Evolutionary conservation across 2,888 invertebrate genomes (phyloP).

Genomic region (Synanthedon tipuliformis): DNA sequence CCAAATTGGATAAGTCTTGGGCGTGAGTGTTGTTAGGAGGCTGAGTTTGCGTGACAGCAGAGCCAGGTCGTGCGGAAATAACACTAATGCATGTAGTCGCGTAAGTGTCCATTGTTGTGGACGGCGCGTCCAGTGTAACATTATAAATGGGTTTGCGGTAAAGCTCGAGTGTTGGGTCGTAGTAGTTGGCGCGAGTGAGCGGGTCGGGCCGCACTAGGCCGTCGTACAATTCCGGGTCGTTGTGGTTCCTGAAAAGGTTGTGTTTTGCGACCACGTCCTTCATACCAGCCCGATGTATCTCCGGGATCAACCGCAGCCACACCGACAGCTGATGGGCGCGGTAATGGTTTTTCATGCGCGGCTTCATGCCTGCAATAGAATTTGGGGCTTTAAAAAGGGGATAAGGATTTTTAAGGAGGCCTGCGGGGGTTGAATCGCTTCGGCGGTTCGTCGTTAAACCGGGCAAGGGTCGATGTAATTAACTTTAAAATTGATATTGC

Average conservation of each 20-base stretch:
- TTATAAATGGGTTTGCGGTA: slow-evolving; percentile 72
- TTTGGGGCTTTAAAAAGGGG: slow-evolving; percentile 22
- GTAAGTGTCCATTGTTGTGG: slow-evolving; percentile 73
- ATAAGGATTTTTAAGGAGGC: slow-evolving; percentile 13
- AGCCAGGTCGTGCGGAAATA: slow-evolving; percentile 76
- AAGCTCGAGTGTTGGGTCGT: slow-evolving; percentile 73
- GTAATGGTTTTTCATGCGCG: slow-evolving; percentile 93
- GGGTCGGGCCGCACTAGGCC: slow-evolving; percentile 89
- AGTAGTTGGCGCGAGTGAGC: slow-evolving; percentile 74
- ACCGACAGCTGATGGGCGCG: slow-evolving; percentile 96
- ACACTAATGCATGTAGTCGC: slow-evolving; percentile 79
- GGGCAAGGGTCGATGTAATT: slow-evolving; percentile 29
- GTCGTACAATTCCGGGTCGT: slow-evolving; percentile 90
- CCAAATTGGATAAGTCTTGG: slow-evolving; percentile 83
- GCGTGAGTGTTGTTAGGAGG: slow-evolving; percentile 73
- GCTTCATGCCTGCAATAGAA: slow-evolving; percentile 84
- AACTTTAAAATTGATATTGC: slow-evolving; percentile 27
- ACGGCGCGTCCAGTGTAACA: slow-evolving; percentile 61
- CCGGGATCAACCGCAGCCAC: slow-evolving; percentile 94
- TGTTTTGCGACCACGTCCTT: slow-evolving; percentile 89
- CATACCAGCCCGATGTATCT: slow-evolving; percentile 89
- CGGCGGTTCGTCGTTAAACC: slow-evolving; percentile 11
- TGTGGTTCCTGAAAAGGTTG: slow-evolving; percentile 91
- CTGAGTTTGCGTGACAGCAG: slow-evolving; percentile 55
- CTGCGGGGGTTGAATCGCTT: slow-evolving; percentile 15